Conservation (phyloP, 1,140 invertebrate genomes). For the Lasaia peninsularis region DNA sequence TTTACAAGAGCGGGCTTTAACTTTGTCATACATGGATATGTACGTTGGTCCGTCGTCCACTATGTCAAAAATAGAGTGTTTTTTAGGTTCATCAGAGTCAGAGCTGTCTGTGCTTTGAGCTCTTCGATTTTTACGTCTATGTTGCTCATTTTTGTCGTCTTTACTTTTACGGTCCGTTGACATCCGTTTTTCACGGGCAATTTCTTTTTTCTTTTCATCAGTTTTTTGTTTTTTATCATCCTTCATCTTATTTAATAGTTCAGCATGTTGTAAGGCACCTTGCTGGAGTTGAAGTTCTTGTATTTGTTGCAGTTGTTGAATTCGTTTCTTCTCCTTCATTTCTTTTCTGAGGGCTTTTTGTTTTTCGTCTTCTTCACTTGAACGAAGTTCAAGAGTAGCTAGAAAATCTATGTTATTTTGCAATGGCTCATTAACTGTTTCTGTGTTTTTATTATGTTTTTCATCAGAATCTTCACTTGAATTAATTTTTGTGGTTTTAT, state of each 20-base stretch:
- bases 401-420: slow-evolving; percentile 82
- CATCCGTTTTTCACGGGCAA: slow-evolving; percentile 70
- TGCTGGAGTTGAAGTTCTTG: slow-evolving; percentile 74
- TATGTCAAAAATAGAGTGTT: slow-evolving; percentile 95
- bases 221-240: slow-evolving; percentile 69
- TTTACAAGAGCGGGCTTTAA: slow-evolving; percentile 95
- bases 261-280: slow-evolving; percentile 60
- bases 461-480: slow-evolving; percentile 37
- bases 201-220: slow-evolving; percentile 73
- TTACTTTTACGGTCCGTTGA: slow-evolving; percentile 76
- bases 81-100: slow-evolving; percentile 87
- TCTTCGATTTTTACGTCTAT: slow-evolving; percentile 74
- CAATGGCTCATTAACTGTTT: slow-evolving; percentile 40
- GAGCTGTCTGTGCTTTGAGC: slow-evolving; percentile 79
- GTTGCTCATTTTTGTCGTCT: slow-evolving; percentile 68
- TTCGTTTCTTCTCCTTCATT: slow-evolving; percentile 77
- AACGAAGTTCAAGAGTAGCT: slow-evolving; percentile 78
- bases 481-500: slow-evolving; percentile 40
- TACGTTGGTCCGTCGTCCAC: slow-evolving; percentile 93
- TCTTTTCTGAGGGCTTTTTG: slow-evolving; percentile 76
- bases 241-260: slow-evolving; percentile 54
- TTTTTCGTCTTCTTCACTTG: slow-evolving; percentile 78
- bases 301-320: slow-evolving; percentile 75
- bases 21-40: slow-evolving; percentile 99
- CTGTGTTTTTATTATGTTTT: slow-evolving; percentile 29